Evolutionary conservation across 2,113 vertebrate genomes (phyloP), one percentile per base, ranked within the genome.

Genomic region (Podarcis raffonei): DNA sequence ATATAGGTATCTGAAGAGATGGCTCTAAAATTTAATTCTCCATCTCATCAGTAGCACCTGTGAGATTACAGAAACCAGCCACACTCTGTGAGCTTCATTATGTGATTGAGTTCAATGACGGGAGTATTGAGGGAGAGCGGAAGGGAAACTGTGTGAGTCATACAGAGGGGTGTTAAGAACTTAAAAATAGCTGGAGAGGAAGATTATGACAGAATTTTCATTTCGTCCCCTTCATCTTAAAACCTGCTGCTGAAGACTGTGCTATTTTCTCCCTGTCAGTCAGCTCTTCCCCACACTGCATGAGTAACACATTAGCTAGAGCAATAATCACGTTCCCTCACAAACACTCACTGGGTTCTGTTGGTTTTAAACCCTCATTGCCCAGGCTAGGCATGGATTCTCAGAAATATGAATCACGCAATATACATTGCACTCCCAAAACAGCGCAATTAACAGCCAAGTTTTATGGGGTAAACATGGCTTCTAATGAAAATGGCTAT

Each of bases 401-500:
- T 66, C 9, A 72, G 59, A 76, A 48, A 77, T 13, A 78, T 68
- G 62, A 86, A 53, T 32, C 15, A 53, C 68, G 11, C 62, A 25
- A 32, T 69, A 79, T 79, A 79, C 39, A 79, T 25, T 79, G 59
- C 75, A 32, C 39, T 78, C 68, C 37, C 37, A 69, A 76, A 86
- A 79, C 8, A 79, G 62, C 22, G 27, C 37, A 86, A 79, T 79
- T 79, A 86, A 68, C 62, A 68, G 39, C 75, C 62, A 68, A 3
- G 72, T 75, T 86, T 79, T 68, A 79, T 86, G 75, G 27, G 18
- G 30, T 42, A 86, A 86, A 78, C 74, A 86, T 42, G 74, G 74
- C 57, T 77, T 77, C 57, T 86, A 69, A 86, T 79, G 85, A 86
- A 79, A 86, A 79, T 79, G 42, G 75, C 39, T 32, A 86, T 79